A percentile compares a stretch with the other conserved stretches of the same genome.
Conservation (phyloP, 2,113 vertebrate species). For the Megaceryle maxima region DNA sequence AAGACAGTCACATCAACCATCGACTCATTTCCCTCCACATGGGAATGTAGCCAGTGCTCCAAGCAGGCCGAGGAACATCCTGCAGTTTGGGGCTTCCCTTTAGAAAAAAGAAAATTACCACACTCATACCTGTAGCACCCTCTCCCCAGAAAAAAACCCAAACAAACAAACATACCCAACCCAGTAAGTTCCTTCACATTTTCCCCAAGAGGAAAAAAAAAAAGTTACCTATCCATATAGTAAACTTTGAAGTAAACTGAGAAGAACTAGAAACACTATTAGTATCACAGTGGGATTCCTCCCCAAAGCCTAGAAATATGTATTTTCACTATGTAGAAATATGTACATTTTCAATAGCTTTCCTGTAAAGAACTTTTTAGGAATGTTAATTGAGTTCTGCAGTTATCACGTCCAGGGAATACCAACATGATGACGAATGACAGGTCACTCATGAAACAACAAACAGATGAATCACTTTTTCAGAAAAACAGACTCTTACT, state of each 20-base stretch:
- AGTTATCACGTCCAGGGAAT: background rate
- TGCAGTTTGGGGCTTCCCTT: background rate
- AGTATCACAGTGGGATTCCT: background rate
- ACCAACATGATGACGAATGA: background rate
- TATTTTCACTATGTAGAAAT: background rate
- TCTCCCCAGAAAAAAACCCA: background rate
- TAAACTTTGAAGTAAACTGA: background rate
- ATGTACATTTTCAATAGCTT: background rate
- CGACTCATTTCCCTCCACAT: background rate
- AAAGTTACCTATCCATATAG: background rate
- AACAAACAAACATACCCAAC: background rate
- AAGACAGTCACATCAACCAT: background rate
- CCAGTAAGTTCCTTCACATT: background rate
- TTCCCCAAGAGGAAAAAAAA: background rate
- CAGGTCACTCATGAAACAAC: background rate
- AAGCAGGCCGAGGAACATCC: background rate
- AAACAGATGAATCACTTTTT: background rate
- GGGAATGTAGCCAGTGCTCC: background rate
- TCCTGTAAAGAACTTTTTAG: constrained; percentile 10
- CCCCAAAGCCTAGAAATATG: background rate
- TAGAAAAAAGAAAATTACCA: background rate
- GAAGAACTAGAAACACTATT: background rate
- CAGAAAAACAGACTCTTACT: background rate
- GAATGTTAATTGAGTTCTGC: background rate
- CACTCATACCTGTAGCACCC: background rate